Percentiles rank a stretch among this genome's conserved stretches.
phyloP scores from a whole-genome alignment of 2,888 invertebrate species.

The Belgica antarctica region DNA sequence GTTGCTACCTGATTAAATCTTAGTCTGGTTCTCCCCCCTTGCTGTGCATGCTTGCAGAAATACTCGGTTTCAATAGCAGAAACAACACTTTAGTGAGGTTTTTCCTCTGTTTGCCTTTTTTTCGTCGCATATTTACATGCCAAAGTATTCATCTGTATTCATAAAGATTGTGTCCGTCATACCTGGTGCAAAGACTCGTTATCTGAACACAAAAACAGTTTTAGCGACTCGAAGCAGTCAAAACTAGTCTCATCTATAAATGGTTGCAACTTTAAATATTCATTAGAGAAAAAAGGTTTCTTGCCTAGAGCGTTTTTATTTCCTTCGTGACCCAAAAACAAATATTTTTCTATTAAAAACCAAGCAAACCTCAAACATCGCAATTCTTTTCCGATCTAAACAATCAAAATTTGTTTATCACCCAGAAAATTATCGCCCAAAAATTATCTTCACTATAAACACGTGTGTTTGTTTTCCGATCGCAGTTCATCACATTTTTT shows the following conservation, averaged over 20 bases:
- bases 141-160: neutral
- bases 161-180: too few relatives aligned
- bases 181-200: too few relatives aligned
- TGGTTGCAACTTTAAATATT: too few relatives aligned
- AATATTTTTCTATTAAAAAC: neutral
- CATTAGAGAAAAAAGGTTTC: too few relatives aligned
- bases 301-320: too few relatives aligned
- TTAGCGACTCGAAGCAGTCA: too few relatives aligned
- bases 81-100: neutral
- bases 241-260: too few relatives aligned
- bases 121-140: neutral
- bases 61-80: too few relatives aligned
- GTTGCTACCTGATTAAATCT: too few relatives aligned
- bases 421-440: neutral
- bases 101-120: neutral
- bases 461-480: constrained; percentile 13
- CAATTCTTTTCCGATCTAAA: constrained; percentile 5
- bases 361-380: neutral
- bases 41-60: neutral
- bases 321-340: neutral
- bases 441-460: constrained; percentile 6
- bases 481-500: neutral
- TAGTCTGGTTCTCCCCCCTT: neutral
- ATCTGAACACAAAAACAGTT: too few relatives aligned
- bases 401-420: constrained; percentile 18